A percentile compares a stretch with the other conserved stretches of the same genome.
phyloP scores from a whole-genome alignment of 2,888 invertebrate genomes.

The Orchesella flavescens region DNA sequence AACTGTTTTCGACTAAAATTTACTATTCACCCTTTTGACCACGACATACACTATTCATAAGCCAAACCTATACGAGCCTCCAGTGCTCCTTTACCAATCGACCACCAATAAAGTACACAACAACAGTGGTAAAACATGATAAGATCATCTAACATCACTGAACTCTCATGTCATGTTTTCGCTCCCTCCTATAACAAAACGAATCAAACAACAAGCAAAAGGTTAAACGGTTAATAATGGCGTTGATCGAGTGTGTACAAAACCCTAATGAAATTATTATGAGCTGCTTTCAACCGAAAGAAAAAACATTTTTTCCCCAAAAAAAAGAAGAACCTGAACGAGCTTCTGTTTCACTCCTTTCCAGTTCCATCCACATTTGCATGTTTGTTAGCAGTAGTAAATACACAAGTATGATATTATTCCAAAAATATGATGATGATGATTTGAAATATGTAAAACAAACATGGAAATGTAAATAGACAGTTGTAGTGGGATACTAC shows the following conservation, averaged over 20 bases:
- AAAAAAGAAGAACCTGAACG: not conserved
- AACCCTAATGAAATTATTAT: constrained; percentile 29
- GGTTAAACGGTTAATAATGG: constrained; percentile 48
- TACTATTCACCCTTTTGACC: constrained; percentile 57
- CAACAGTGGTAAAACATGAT: constrained; percentile 26
- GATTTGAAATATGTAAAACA: too few relatives aligned
- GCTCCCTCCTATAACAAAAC: constrained; percentile 22
- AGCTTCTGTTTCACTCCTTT: too few relatives aligned
- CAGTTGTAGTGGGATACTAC: too few relatives aligned
- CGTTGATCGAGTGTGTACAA: constrained; percentile 47
- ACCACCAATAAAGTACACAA: constrained; percentile 52
- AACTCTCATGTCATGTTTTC: constrained; percentile 21
- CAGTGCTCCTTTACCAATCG: constrained; percentile 13
- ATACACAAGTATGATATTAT: too few relatives aligned
- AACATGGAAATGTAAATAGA: too few relatives aligned
- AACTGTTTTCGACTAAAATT: constrained; percentile 15
- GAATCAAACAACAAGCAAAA: constrained; percentile 49
- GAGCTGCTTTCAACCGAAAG: constrained; percentile 25
- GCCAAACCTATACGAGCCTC: not conserved
- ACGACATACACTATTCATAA: constrained; percentile 28
- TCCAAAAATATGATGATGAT: too few relatives aligned
- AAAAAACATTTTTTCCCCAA: constrained; percentile 15
- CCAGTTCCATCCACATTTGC: too few relatives aligned
- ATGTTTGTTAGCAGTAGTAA: too few relatives aligned
- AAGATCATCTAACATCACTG: constrained; percentile 47